Conservation (phyloP, 2,888 invertebrate genomes). For the Caenorhabditis auriculariae region DNA sequence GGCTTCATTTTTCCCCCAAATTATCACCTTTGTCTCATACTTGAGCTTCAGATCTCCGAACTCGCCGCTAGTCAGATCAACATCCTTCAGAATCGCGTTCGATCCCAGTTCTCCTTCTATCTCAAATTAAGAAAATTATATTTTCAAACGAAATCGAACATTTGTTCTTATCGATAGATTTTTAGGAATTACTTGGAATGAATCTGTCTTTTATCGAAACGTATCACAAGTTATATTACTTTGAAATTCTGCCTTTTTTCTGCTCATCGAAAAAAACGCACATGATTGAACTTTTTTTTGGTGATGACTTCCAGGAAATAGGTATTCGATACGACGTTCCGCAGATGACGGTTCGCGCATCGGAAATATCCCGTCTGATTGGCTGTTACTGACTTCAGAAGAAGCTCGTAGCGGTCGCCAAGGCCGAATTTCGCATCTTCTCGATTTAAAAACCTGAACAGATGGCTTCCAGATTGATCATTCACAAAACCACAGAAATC, state of each 20-base stretch:
- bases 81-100: no score
- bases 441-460: slow-evolving; percentile 20
- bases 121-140: no score
- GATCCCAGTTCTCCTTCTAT: no score
- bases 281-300: slow-evolving; percentile 2
- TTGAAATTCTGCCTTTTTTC: background rate
- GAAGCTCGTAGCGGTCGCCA: slow-evolving; percentile 35
- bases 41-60: slow-evolving; percentile 3
- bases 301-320: slow-evolving; percentile 28
- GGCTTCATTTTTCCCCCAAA: background rate
- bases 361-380: slow-evolving; percentile 35
- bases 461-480: background rate
- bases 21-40: background rate
- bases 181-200: no score
- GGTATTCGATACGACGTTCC: slow-evolving; percentile 21
- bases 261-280: slow-evolving; percentile 5
- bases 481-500: background rate
- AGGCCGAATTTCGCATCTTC: slow-evolving; percentile 23
- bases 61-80: no score
- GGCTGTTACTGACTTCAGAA: slow-evolving; percentile 21
- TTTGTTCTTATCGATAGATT: background rate
- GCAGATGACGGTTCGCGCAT: slow-evolving; percentile 24
- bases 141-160: slow-evolving; percentile 3
- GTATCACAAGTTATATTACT: slow-evolving; percentile 2
- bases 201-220: no score